Percentiles rank a stretch among this genome's conserved stretches.
Conservation (phyloP, 2,113 vertebrate species). For the Heptranchias perlo region DNA sequence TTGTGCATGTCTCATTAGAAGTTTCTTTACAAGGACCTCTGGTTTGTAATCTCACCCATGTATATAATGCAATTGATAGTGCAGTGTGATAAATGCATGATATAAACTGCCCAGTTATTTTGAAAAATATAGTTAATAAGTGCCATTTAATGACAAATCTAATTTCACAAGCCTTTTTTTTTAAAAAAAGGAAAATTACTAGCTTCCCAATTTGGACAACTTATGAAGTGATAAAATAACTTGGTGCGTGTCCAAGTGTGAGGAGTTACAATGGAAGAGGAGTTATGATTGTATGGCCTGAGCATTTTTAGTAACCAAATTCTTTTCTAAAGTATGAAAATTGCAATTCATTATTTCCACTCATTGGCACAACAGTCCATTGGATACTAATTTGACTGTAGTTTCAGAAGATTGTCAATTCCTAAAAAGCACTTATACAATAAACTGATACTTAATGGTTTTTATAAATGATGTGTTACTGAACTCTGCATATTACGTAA, state of each 20-base stretch:
- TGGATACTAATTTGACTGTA: too few species aligned
- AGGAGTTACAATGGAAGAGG: too few species aligned
- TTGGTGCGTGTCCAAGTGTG: too few species aligned
- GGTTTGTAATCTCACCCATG: background rate
- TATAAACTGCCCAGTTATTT: background rate
- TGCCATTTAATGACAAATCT: background rate
- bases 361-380: too few species aligned
- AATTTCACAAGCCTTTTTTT: background rate
- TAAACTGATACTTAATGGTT: background rate
- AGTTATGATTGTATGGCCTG: too few species aligned
- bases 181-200: background rate
- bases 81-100: background rate
- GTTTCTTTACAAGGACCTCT: background rate
- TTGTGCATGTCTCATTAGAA: background rate
- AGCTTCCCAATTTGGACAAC: background rate
- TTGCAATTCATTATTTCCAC: too few species aligned
- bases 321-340: too few species aligned
- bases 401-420: too few species aligned
- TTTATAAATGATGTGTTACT: background rate
- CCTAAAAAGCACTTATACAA: too few species aligned
- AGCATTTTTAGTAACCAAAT: too few species aligned
- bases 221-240: too few species aligned
- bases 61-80: background rate
- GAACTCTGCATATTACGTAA: background rate
- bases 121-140: background rate